phyloP scores from a whole-genome alignment of 2,888 invertebrate species.

The Drosophila setosimentum region DNA sequence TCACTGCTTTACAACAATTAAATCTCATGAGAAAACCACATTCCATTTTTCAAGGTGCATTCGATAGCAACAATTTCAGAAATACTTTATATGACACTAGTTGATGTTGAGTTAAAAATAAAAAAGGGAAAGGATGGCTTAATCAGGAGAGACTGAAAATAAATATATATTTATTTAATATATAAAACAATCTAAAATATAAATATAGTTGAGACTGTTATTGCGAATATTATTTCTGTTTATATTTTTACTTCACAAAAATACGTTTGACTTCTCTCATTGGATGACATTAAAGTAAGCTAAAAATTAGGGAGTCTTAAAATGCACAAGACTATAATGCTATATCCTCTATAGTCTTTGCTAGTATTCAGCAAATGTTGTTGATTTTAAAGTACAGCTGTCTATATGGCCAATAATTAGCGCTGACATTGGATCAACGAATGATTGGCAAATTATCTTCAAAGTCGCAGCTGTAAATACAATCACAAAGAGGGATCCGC shows the following conservation, averaged over 20 bases:
- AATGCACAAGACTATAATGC: not conserved
- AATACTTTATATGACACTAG: not conserved
- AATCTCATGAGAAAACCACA: constrained; percentile 1
- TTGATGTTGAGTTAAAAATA: not conserved
- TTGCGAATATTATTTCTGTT: not conserved
- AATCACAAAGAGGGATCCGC: constrained; percentile 60
- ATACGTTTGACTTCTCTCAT: not conserved
- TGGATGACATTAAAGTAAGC: not conserved
- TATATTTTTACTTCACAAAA: not conserved
- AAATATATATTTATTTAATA: not conserved
- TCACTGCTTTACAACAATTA: not conserved
- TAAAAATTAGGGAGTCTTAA: not conserved
- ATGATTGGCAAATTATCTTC: constrained; percentile 4
- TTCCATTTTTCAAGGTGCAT: constrained; percentile 8
- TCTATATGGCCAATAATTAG: constrained; percentile 8
- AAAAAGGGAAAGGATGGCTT: not conserved
- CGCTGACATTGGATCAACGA: constrained; percentile 1
- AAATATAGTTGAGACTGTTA: not conserved
- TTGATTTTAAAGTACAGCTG: not conserved
- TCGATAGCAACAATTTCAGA: not conserved
- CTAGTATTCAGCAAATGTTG: not conserved
- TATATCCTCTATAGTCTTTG: not conserved
- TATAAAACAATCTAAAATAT: not conserved
- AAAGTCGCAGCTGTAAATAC: constrained; percentile 26
- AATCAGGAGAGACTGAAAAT: not conserved